Evolutionary conservation across 1,140 invertebrate genomes (phyloP), one percentile per base, ranked within the genome.

Genomic region (Zophobas morio): DNA sequence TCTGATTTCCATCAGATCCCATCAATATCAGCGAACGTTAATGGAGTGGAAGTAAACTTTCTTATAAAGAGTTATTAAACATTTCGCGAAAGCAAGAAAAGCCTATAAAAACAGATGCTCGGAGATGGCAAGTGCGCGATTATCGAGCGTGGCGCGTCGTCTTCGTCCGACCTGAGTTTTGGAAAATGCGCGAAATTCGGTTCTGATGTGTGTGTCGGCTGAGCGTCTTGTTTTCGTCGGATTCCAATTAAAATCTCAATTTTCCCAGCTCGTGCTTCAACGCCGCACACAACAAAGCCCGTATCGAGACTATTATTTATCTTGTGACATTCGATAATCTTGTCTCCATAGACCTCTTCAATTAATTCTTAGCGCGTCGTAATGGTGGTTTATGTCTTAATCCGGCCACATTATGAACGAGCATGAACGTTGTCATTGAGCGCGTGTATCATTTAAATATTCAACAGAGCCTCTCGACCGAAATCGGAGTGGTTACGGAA

Each of bases 331-430:
- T 66, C 53, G 63, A 73, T 77, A 73, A 77, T 77, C 53, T 57
- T 70, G 70, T 70, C 53, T 74, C 66, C 54, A 37, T 40, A 77
- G 60, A 77, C 76, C 66, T 63, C 40, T 74, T 72, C 76, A 70
- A 77, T 77, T 77, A 72, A 77, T 77, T 78, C 70, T 63, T 74
- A 71, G 75, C 75, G 60, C 47, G 51, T 70, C 75, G 75, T 76
- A 71, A 76, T 76, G 36, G 76, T 51, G 76, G 76, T 78, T 78
- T 49, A 78, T 74, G 49, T 46, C 56, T 73, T 78, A 78, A 78
- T 71, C 76, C 71, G 32, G 49, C 6, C 70, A 39, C 49, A 70
- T 78, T 78, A 78, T 78, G 76, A 60, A 42, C 42, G 42, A 42
- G 76, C 76, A 78, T 78, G 76, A 78, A 57, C 60, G 70, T 78